phyloP scores from a whole-genome alignment of 2,888 invertebrate genomes.

The Lysandra bellargus region DNA sequence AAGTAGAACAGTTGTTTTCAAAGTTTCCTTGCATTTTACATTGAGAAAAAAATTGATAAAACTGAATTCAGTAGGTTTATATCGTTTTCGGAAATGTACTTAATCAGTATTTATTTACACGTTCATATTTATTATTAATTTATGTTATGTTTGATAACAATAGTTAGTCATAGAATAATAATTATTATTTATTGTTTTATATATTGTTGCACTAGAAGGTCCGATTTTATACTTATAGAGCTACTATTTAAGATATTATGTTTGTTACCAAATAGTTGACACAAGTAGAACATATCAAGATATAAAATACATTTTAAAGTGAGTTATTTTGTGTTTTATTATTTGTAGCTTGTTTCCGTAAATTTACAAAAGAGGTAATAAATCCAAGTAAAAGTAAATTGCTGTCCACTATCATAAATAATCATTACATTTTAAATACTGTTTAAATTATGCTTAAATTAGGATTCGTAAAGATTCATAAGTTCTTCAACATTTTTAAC shows the following conservation, averaged over 20 bases:
- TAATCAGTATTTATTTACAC: conserved; percentile 28
- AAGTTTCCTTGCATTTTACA: conserved; percentile 26
- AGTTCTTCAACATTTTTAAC: neutral
- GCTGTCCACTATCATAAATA: neutral
- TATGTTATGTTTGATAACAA: conserved; percentile 23
- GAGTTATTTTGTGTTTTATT: conserved; percentile 30
- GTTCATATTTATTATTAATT: conserved; percentile 20
- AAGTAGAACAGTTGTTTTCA: conserved; percentile 8
- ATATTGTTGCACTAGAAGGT: conserved; percentile 9
- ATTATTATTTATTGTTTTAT: conserved; percentile 24
- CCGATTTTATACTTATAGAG: conserved; percentile 13
- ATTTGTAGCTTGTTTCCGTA: neutral
- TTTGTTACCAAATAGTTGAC: conserved; percentile 19
- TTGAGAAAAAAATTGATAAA: conserved; percentile 27
- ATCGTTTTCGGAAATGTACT: conserved; percentile 30
- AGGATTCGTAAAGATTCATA: neutral
- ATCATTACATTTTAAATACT: neutral
- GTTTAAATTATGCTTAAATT: neutral
- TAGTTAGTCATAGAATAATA: conserved; percentile 4
- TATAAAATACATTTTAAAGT: conserved; percentile 27
- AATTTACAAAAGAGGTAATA: neutral
- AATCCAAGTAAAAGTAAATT: neutral
- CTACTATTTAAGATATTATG: conserved; percentile 11
- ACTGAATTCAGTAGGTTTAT: conserved; percentile 20
- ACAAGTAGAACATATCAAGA: conserved; percentile 19